A percentile compares a stretch with the other conserved stretches of the same genome.
phyloP scores from a whole-genome alignment of 1,140 invertebrate species.

The Papilio polyxenes region DNA sequence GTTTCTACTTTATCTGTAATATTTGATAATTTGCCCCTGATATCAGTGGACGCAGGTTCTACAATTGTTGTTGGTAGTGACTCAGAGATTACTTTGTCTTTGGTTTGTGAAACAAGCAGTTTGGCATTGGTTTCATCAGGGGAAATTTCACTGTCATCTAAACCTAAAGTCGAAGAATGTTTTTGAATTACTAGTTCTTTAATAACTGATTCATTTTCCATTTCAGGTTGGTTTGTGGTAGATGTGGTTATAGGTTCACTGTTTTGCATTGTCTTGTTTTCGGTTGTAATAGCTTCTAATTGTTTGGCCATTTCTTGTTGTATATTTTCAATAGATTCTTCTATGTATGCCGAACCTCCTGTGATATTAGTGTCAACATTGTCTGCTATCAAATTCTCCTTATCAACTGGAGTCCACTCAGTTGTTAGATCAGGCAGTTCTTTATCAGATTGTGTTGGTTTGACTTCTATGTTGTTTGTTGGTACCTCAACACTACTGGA shows the following conservation, averaged over 20 bases:
- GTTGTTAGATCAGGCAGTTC: constrained; percentile 65
- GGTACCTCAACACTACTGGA: constrained; percentile 25
- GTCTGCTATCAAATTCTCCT: constrained; percentile 47
- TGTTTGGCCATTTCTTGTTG: constrained; percentile 73
- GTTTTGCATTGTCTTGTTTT: constrained; percentile 1
- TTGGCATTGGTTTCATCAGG: neutral
- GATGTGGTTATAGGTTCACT: neutral
- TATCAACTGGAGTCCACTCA: constrained; percentile 78
- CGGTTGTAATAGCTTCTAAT: constrained; percentile 39
- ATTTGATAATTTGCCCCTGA: neutral
- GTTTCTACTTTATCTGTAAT: neutral
- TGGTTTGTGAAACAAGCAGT: neutral
- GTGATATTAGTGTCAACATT: constrained; percentile 39
- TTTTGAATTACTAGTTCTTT: neutral
- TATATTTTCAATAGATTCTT: constrained; percentile 78
- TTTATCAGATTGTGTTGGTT: constrained; percentile 44
- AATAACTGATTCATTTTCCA: neutral
- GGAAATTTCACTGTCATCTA: neutral
- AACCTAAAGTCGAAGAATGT: neutral
- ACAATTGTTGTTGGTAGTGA: neutral
- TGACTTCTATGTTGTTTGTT: constrained; percentile 36
- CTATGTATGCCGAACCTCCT: constrained; percentile 54
- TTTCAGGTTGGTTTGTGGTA: neutral
- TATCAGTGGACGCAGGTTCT: neutral
- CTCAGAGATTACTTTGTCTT: neutral